Evolutionary conservation across 2,113 vertebrate genomes (phyloP).

Genomic region (Balaenoptera acutorostrata): DNA sequence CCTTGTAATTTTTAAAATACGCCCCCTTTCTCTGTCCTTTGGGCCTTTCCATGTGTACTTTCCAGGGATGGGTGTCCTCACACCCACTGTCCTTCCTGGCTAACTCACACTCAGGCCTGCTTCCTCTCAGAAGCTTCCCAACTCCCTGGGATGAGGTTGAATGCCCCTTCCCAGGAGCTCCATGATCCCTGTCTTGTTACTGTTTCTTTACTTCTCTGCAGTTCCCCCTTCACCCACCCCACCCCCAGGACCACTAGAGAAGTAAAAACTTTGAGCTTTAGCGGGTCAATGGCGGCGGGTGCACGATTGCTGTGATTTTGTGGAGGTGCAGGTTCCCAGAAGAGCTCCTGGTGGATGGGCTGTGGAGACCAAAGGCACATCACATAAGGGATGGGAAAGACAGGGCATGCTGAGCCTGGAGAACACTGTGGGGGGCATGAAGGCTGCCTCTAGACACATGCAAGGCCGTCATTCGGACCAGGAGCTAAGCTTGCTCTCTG

Average conservation of each 20-base stretch:
- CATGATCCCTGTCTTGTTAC: neutral
- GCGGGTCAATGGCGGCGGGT: neutral
- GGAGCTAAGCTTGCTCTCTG: neutral
- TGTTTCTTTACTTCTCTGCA: neutral
- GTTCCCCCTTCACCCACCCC: neutral
- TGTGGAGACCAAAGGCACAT: neutral
- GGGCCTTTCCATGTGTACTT: no score
- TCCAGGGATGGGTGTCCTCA: neutral
- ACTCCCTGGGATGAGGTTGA: neutral
- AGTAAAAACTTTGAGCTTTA: neutral
- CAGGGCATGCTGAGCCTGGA: neutral
- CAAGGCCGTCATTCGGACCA: neutral
- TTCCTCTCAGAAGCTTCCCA: neutral
- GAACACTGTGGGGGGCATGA: accelerated
- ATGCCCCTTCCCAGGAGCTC: neutral
- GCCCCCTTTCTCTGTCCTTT: neutral
- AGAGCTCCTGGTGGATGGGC: neutral
- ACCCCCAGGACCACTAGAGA: neutral
- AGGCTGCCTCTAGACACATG: neutral
- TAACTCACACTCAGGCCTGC: neutral
- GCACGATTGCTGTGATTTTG: neutral
- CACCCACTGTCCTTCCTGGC: no score
- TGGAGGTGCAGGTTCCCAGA: neutral
- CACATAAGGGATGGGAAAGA: neutral
- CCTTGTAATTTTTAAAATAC: neutral